Evolutionary conservation across 2,113 vertebrate species (phyloP).

Genomic region (Pagrus major): DNA sequence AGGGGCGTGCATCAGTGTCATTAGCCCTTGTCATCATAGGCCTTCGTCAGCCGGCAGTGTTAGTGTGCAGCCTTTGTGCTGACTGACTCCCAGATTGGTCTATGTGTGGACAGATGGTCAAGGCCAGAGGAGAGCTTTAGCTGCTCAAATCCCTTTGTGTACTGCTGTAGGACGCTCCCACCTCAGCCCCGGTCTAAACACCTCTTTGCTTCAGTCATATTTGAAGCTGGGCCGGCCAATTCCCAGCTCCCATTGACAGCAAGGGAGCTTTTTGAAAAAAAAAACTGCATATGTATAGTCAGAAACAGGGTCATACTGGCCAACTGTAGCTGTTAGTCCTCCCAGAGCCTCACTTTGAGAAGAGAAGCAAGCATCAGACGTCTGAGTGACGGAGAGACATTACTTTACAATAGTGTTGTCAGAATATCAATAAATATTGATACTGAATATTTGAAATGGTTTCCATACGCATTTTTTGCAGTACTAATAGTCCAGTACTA

Average conservation of each 20-base stretch:
- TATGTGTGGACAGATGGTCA: slow-evolving; percentile 62
- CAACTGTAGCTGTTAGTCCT: not conserved
- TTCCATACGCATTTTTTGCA: no score
- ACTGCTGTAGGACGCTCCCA: slow-evolving; percentile 19
- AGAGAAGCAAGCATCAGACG: not conserved
- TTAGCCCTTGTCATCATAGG: slow-evolving; percentile 26
- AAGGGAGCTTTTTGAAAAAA: not conserved
- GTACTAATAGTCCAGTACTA: no score
- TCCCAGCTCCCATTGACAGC: not conserved
- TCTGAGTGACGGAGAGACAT: not conserved
- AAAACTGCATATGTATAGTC: not conserved
- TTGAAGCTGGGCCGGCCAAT: not conserved
- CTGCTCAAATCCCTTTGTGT: slow-evolving; percentile 51
- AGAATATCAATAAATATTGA: no score
- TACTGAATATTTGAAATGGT: no score
- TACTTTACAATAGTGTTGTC: not conserved
- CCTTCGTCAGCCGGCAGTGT: slow-evolving; percentile 24
- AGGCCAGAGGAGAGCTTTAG: slow-evolving; percentile 41
- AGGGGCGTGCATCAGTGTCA: not conserved
- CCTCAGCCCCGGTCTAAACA: not conserved
- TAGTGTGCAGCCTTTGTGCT: slow-evolving; percentile 37
- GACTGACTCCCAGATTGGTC: slow-evolving; percentile 29
- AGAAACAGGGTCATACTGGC: not conserved
- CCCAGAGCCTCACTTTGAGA: not conserved
- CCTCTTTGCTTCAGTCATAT: not conserved